Evolutionary conservation across 2,113 vertebrate species (phyloP).

Genomic region (Shinisaurus crocodilurus): DNA sequence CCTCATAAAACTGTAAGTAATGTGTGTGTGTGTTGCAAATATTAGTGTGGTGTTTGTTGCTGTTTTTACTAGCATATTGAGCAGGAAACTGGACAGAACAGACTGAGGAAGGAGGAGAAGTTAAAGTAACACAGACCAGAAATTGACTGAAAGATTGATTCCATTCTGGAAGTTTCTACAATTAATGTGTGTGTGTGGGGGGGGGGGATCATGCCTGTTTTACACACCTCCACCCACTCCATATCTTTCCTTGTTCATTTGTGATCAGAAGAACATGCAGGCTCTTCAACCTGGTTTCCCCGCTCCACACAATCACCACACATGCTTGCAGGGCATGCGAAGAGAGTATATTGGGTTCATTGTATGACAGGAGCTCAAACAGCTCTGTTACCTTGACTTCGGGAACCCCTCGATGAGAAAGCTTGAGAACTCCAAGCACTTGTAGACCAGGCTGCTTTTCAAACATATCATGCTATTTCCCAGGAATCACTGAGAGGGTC

Average conservation of each 20-base stretch:
- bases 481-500: not conserved
- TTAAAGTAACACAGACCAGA: too few relatives aligned
- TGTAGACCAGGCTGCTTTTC: not conserved
- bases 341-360: not conserved
- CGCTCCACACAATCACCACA: not conserved
- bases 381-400: too few relatives aligned
- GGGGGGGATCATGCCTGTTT: not conserved
- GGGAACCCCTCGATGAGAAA: too few relatives aligned
- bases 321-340: not conserved
- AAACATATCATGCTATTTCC: not conserved
- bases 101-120: too few relatives aligned
- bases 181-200: not conserved
- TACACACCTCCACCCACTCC: not conserved
- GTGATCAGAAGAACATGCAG: not conserved
- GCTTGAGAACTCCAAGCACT: too few relatives aligned
- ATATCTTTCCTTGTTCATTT: not conserved
- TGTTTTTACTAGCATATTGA: too few relatives aligned
- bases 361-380: too few relatives aligned
- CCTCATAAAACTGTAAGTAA: too few relatives aligned
- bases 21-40: too few relatives aligned
- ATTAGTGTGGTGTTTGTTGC: too few relatives aligned
- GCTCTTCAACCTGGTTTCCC: not conserved
- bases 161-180: not conserved
- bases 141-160: too few relatives aligned
- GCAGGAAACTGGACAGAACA: too few relatives aligned